phyloP scores from a whole-genome alignment of 2,113 vertebrate species.

The Cebidichthys violaceus region DNA sequence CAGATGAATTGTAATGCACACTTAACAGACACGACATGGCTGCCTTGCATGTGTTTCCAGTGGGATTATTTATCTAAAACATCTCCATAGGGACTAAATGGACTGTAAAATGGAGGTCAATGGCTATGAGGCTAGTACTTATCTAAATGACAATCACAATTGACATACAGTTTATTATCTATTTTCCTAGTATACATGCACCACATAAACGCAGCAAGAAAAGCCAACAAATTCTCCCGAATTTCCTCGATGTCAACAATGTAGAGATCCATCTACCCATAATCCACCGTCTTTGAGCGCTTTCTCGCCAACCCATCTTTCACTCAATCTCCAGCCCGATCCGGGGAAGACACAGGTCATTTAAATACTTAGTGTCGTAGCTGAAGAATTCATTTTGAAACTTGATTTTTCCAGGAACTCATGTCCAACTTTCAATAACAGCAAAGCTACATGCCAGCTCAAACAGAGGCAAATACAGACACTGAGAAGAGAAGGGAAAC shows the following conservation, averaged over 20 bases:
- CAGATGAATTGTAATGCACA: conserved; percentile 69
- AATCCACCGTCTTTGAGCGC: conserved; percentile 35
- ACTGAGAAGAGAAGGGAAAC: conserved; percentile 8
- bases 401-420: conserved; percentile 40
- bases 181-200: neutral
- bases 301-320: conserved; percentile 13
- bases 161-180: neutral
- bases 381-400: conserved; percentile 45
- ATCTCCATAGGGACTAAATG: conserved; percentile 55
- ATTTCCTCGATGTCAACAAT: conserved; percentile 32
- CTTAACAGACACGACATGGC: conserved; percentile 58
- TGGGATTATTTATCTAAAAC: conserved; percentile 60
- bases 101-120: conserved; percentile 57
- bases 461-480: conserved; percentile 30
- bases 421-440: conserved; percentile 41
- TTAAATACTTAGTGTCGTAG: conserved; percentile 15
- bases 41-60: conserved; percentile 55
- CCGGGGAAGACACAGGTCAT: conserved; percentile 46
- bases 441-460: conserved; percentile 30
- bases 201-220: conserved; percentile 8
- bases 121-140: conserved; percentile 47
- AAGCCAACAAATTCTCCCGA: neutral
- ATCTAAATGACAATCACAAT: conserved; percentile 60
- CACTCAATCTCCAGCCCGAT: conserved; percentile 10
- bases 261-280: conserved; percentile 24